Conservation (phyloP, 2,888 invertebrate genomes). For the Copidosoma aretas region DNA sequence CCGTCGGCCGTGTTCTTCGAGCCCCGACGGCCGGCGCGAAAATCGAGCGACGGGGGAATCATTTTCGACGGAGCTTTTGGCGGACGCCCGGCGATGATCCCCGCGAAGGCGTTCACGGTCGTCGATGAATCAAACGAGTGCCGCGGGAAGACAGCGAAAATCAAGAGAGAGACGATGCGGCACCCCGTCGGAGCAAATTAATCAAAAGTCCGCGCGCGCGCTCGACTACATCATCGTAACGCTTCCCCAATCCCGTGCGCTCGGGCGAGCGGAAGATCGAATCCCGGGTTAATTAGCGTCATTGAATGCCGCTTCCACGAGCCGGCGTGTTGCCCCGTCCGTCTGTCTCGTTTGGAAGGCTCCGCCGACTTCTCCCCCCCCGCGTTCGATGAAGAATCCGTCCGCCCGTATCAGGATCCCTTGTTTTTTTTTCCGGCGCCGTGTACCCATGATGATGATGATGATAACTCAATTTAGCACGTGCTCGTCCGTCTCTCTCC, state of each 20-base stretch:
- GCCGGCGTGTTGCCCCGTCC: conserved; percentile 14
- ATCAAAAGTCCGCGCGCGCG: conserved; percentile 40
- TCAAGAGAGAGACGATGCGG: background rate
- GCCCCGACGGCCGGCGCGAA: too few species aligned
- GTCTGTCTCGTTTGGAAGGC: conserved; percentile 3
- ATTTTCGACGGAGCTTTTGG: too few species aligned
- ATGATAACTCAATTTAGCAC: conserved; percentile 15
- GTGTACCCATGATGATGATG: conserved; percentile 13
- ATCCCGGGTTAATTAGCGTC: conserved; percentile 53
- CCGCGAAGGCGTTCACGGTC: too few species aligned
- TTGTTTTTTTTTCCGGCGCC: conserved; percentile 13
- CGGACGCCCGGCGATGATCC: too few species aligned
- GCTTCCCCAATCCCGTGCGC: conserved; percentile 44
- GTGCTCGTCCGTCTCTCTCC: background rate
- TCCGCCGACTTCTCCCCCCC: background rate
- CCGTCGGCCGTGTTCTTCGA: too few species aligned
- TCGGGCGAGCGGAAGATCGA: conserved; percentile 50
- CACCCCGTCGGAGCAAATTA: conserved; percentile 30
- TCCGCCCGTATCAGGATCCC: conserved; percentile 8
- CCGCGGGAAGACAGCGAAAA: conserved; percentile 7
- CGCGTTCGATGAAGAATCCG: conserved; percentile 33
- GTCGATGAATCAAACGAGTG: conserved; percentile 10
- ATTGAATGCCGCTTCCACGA: conserved; percentile 36
- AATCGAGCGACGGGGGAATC: too few species aligned
- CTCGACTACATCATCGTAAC: conserved; percentile 40